phyloP scores from a whole-genome alignment of 2,797 vertebrate genomes.

The Capromys pilorides region DNA sequence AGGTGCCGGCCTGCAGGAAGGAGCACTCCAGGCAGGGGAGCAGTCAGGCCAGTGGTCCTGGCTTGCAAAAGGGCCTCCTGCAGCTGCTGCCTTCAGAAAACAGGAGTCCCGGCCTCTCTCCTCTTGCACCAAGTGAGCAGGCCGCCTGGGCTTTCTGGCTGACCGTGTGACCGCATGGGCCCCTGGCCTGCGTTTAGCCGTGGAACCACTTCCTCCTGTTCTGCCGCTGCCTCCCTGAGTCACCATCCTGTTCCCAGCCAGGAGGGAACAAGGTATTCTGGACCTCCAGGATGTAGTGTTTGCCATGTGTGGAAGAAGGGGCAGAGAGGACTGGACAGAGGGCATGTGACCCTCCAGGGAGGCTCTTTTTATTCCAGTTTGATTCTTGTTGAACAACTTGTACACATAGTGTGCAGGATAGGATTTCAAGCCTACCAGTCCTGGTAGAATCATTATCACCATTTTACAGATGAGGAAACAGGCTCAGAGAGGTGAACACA shows the following conservation, averaged over 20 bases:
- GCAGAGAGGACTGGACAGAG: neutral
- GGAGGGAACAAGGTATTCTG: neutral
- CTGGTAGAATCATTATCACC: neutral
- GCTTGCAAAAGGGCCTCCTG: fast-evolving
- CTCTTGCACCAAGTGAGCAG: neutral
- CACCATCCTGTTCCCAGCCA: neutral
- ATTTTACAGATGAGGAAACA: constrained; percentile 27
- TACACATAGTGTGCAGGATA: neutral
- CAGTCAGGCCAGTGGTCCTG: neutral
- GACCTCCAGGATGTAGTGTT: neutral
- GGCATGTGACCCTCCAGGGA: neutral
- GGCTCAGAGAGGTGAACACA: neutral
- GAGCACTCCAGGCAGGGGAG: neutral
- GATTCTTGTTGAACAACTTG: neutral
- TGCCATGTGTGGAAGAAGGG: neutral
- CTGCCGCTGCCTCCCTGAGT: constrained; percentile 29
- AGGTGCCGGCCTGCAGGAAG: neutral
- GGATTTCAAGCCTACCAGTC: neutral
- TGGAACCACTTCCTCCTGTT: constrained; percentile 23
- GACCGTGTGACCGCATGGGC: neutral
- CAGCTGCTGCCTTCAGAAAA: neutral
- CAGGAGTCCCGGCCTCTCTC: neutral
- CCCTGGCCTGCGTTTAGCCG: constrained; percentile 19
- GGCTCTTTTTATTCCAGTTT: neutral
- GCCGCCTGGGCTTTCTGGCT: neutral